phyloP scores from a whole-genome alignment of 1,140 invertebrate genomes.

The Leptinotarsa texana region DNA sequence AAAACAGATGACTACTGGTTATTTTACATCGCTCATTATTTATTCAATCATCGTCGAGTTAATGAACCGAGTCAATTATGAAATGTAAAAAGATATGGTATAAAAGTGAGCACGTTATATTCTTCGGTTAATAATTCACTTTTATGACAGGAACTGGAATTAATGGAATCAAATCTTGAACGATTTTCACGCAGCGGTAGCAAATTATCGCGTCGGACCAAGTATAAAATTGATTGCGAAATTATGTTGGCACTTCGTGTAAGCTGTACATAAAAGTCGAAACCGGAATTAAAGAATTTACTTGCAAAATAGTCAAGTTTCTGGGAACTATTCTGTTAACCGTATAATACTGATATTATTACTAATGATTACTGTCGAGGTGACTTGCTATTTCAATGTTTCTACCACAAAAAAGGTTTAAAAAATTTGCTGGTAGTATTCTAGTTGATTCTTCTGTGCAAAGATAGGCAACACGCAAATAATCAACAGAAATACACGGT shows the following conservation, averaged over 20 bases:
- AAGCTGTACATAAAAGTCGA: no score
- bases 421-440: no score
- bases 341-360: no score
- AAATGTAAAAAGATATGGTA: slow-evolving; percentile 12
- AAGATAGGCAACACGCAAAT: no score
- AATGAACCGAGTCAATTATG: slow-evolving; percentile 25
- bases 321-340: no score
- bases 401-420: no score
- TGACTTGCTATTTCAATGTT: no score
- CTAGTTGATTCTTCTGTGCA: no score
- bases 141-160: slow-evolving; percentile 20
- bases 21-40: not conserved
- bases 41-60: slow-evolving; percentile 19
- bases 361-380: no score
- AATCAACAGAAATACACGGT: no score
- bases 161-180: slow-evolving; percentile 37
- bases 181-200: slow-evolving; percentile 33
- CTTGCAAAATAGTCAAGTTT: no score
- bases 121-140: slow-evolving; percentile 17
- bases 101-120: slow-evolving; percentile 19
- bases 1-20: not conserved
- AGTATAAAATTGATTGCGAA: slow-evolving; percentile 36
- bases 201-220: slow-evolving; percentile 34
- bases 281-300: no score
- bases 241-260: slow-evolving; percentile 22